Evolutionary conservation across 2,888 invertebrate species (phyloP), one percentile per base, ranked within the genome.

Genomic region (Amphiduros pacificus): DNA sequence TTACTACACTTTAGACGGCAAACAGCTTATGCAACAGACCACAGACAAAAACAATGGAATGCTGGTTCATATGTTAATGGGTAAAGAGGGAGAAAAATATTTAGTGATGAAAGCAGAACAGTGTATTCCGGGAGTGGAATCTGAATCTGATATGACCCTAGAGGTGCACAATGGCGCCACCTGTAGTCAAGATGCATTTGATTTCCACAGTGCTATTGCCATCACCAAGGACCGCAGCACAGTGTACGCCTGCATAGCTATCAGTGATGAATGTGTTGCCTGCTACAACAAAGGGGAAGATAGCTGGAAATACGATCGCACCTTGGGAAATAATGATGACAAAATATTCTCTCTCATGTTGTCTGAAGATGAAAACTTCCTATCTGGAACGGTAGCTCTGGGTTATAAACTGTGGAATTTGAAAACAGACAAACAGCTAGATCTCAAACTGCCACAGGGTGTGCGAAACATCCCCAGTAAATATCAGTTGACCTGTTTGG

Each of bases 401-500:
- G 82, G 81, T 2, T 84, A 78, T 72, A 80, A 78, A 69, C 68
- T 85, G 4, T 85, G 84, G 82, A 77, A 82, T 62, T 68, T 85
- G 32, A 72, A 71, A 31, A 74, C 74, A 1, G 77, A 77, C 54
- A 72, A 76, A 29, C 57, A 73, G 61, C 66, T 75, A n/a, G 69
- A 73, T 20, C 67, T 80, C 20, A 73, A 75, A 28, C 67, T 81
- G 20, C 81, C 81, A 0, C 72, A 74, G 22, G 94, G 94, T 0
- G 92, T 94, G 3, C 86, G 95, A 50, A 97, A 97, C 77, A 96
- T 97, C 55, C 92, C 93, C 2, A 94, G 93, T 17, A 91, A 90
- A 81, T 91, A 95, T 86, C 88, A 94, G 73, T 89, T 90, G 69
- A 93, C 93, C 0, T 95, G 94, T 80, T 92, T 94, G 0, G 90